Evolutionary conservation across 2,113 vertebrate species (phyloP), one percentile per base, ranked within the genome.

Genomic region (Oxyura jamaicensis): DNA sequence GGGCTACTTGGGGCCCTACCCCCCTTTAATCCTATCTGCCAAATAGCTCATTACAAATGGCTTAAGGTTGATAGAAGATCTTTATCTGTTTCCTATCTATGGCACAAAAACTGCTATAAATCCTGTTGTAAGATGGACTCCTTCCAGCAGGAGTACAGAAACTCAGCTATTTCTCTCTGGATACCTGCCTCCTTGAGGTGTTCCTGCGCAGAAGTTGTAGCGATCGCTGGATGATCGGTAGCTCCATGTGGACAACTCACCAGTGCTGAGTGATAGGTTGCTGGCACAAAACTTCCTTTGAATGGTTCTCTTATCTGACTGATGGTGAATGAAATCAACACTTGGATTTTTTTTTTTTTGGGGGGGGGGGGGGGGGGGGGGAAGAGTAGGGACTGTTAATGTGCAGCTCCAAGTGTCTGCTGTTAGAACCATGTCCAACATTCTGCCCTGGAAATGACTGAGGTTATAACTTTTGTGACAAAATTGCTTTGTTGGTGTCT

Each of bases 361-460:
- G 36, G 36, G 36, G 7, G 36, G 36, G 36, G 36, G 36, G 36
- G 36, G 25, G 25, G 26, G 41, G 39, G 39, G 39, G 25, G 25
- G 29, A 13, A 77, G n/a, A 67, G 55, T 33, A 79, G 18, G 15
- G 21, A 35, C 42, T 7, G 0, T 33, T 77, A n/a, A 4, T 26
- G 41, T 12, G 13, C 36, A 59, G 28, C 17, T 80, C 35, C 31
- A 23, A 87, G n/a, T 31, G 1, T 44, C 48, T 55, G 74, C 42
- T 66, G 25, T 46, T 65, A 46, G 29, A 69, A 74, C 21, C 0
- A 0, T 19, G 10, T 28, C 39, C 25, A 4, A 3, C 13, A 1
- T 36, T 72, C 36, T 36, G 21, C 41, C n/a, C 67, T 4, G 21
- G 50, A 63, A 41, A 80, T 55, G 19, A 82, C 33, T 3, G 35